Base-by-base conservation (phyloP, 64 coral and sea anemone species). In the Exaiptasia diaphana region DNA sequence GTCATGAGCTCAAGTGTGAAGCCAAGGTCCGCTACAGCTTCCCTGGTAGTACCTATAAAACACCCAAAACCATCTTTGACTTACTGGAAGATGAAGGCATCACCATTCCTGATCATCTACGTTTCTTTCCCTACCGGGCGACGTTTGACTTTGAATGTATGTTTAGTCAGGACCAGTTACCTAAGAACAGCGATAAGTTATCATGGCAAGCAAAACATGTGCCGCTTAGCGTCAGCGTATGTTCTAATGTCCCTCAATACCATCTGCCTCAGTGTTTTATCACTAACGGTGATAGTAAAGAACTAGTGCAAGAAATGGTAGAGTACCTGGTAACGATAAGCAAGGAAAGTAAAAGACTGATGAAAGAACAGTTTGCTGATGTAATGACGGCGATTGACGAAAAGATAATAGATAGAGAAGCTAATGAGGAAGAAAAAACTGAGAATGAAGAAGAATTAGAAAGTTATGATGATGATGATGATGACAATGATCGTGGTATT, bases 131-230 rank as follows among this genome's bases (percentile, higher is more conserved):
- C 4, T 88, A 32, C 34, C 34, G 85, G 28, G 49, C 62, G 1
- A 80, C 83, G 2, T 86, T 28, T 32, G 71, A 86, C 8, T 53
- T 80, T 35, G 86, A 32, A 50, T 68, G 54, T 46, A 81, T 68
- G 78, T 45, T 49, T 44, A 50, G 7, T 9, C 4, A 5, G 15
- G 14, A 67, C 12, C 41, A 38, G 2, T 27, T 28, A 18, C 78
- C 37, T 64, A 50, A 64, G 5, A 43, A 35, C 30, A 81, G 38
- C 8, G 41, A 81, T 3, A 81, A 67, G 37, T 15, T 81, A 0
- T 2, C n/a, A 27, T 73, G 67, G 38, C 49, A 70, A 30, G 25
- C 50, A 20, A 58, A 61, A 71, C 86, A 88, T 42, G 3, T 80
- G 0, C 76, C 86, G 0, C 20, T 80, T 2, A 78, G 58, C 24